A percentile compares a stretch with the other conserved stretches of the same genome.
These are phyloP conservation scores for Heliconius aoede DNA, from an alignment of 2,888 invertebrate genomes.

Conservation along the genomic window DNA sequence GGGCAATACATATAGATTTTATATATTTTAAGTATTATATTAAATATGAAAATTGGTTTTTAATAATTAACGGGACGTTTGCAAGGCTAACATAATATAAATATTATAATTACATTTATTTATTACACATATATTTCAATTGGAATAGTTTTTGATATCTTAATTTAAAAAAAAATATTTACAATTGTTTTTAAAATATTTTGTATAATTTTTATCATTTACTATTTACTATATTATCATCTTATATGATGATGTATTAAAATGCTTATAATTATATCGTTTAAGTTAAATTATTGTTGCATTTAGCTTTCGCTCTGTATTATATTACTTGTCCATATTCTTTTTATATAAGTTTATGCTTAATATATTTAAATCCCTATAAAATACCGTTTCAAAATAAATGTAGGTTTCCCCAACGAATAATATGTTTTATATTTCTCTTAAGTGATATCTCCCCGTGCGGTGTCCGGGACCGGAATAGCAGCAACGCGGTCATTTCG, in stretches of 20 bases:
- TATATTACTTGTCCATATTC: neutral
- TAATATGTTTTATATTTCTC: neutral
- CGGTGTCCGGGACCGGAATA: conserved; percentile 29
- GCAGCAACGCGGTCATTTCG: conserved; percentile 24
- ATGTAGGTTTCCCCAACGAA: conserved; percentile 2
- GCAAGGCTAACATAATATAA: neutral
- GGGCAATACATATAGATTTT: neutral
- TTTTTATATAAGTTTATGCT: neutral
- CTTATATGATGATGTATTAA: too few species aligned
- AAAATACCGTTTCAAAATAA: neutral
- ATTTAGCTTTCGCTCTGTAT: neutral
- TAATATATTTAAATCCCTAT: neutral
- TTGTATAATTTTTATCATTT: neutral
- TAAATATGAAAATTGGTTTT: neutral
- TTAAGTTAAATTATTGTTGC: neutral
- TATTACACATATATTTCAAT: conserved; percentile 1
- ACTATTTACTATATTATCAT: neutral
- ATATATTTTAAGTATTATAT: neutral
- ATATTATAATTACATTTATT: neutral
- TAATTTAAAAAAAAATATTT: neutral
- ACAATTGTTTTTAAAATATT: neutral
- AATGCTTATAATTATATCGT: neutral
- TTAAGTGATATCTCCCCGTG: conserved; percentile 2
- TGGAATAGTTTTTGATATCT: neutral
- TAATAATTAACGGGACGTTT: neutral